Percentiles rank a stretch among this genome's conserved stretches.
Evolutionary conservation across 1,140 invertebrate genomes (phyloP).

Genomic region (Ceratosolen solmsi): DNA sequence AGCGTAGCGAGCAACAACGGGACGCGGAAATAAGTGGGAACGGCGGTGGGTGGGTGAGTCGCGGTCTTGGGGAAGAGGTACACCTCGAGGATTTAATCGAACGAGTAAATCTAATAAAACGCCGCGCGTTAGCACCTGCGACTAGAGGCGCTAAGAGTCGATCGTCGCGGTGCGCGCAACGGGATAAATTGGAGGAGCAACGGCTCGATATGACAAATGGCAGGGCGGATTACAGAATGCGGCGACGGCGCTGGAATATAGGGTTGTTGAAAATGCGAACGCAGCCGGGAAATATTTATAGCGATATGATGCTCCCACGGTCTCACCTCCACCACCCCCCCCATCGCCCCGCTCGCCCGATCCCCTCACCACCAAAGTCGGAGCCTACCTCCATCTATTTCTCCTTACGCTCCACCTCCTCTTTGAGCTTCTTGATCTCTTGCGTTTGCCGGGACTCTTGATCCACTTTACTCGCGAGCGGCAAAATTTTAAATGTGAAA

Average conservation of each 20-base stretch:
- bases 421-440: constrained; percentile 36
- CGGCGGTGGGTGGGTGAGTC: too few relatives aligned
- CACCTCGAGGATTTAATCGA: constrained; percentile 27
- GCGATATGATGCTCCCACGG: constrained; percentile 6
- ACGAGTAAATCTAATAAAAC: constrained; percentile 43
- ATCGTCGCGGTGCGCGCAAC: constrained; percentile 14
- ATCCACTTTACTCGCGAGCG: background rate
- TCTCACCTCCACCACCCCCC: background rate
- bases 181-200: constrained; percentile 24
- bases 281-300: constrained; percentile 17
- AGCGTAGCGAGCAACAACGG: background rate
- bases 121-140: constrained; percentile 31
- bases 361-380: background rate
- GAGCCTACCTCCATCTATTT: too few relatives aligned
- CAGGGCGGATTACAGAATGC: background rate
- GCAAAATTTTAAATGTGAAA: constrained; percentile 8
- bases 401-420: background rate
- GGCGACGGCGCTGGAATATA: background rate
- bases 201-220: constrained; percentile 40
- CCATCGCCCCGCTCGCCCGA: background rate
- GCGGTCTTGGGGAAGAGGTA: too few relatives aligned
- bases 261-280: constrained; percentile 16
- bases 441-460: constrained; percentile 11
- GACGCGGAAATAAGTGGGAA: too few relatives aligned
- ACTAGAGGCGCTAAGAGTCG: constrained; percentile 31